Percentiles rank a stretch among this genome's conserved stretches.
Conservation (phyloP, 2,888 invertebrate species). For the Nysson spinosus region DNA sequence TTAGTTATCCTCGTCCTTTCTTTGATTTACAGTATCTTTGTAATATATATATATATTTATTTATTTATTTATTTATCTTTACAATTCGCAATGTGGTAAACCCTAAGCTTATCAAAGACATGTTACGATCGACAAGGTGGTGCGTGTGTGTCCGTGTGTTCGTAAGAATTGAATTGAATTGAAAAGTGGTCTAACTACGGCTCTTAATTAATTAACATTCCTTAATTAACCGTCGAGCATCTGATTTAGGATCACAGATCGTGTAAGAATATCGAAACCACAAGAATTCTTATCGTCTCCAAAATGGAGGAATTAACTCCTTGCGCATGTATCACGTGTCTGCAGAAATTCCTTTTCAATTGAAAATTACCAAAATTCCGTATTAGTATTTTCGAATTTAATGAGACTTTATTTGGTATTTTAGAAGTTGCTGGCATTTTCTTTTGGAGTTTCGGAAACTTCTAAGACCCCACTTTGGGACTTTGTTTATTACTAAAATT, state of each 20-base stretch:
- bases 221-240: constrained; percentile 37
- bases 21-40: constrained; percentile 49
- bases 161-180: constrained; percentile 49
- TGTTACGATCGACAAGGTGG: constrained; percentile 35
- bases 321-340: no score
- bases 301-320: no score
- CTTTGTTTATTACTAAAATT: no score
- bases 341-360: no score
- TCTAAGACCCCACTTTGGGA: no score
- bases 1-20: constrained; percentile 35
- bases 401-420: no score
- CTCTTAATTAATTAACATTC: constrained; percentile 22
- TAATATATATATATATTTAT: constrained; percentile 18
- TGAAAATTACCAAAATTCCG: no score
- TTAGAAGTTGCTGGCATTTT: no score
- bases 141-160: no score
- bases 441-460: no score
- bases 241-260: constrained; percentile 57
- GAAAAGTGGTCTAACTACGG: constrained; percentile 47
- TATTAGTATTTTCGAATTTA: no score
- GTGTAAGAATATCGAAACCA: constrained; percentile 31
- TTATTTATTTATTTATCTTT: constrained; percentile 48
- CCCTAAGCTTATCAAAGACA: constrained; percentile 54
- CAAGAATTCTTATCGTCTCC: no score
- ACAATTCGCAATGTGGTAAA: constrained; percentile 52